Percentiles rank a stretch among this genome's conserved stretches.
Evolutionary conservation across 2,113 vertebrate species (phyloP).

Genomic region (Taurulus bubalis): DNA sequence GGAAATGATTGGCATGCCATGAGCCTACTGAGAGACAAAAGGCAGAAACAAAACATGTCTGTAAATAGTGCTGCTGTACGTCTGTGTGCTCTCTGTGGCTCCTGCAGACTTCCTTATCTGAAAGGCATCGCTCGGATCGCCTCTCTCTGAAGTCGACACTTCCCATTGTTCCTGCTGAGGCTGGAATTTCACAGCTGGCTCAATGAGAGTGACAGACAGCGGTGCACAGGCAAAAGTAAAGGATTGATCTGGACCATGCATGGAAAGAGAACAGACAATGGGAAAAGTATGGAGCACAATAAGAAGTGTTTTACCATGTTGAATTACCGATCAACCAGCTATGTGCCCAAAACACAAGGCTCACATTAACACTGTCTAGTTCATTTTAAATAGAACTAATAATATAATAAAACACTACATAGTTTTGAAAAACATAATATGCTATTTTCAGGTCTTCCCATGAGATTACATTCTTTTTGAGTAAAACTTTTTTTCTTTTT

Average conservation of each 20-base stretch:
- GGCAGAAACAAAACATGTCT: constrained; percentile 71
- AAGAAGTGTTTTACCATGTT: neutral
- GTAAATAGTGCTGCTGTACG: constrained; percentile 68
- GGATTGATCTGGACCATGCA: constrained; percentile 26
- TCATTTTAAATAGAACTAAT: neutral
- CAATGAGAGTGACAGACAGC: constrained; percentile 54
- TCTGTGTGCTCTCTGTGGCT: constrained; percentile 59
- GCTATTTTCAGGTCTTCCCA: neutral
- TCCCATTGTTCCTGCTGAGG: constrained; percentile 74
- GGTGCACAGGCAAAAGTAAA: constrained; percentile 10
- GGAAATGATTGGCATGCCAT: constrained; percentile 71
- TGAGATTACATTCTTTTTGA: neutral
- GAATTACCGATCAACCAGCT: neutral
- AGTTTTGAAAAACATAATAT: neutral
- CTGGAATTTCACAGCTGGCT: constrained; percentile 66
- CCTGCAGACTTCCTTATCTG: constrained; percentile 77
- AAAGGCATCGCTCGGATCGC: constrained; percentile 54
- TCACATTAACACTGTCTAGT: neutral
- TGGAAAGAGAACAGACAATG: constrained; percentile 40
- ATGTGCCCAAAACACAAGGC: neutral
- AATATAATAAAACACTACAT: neutral
- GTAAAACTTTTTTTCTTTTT: neutral
- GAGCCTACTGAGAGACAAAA: constrained; percentile 58
- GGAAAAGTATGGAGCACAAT: neutral
- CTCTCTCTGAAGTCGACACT: constrained; percentile 69